Evolutionary conservation across 2,888 invertebrate genomes (phyloP).

Genomic region (Xestia c-nigrum): DNA sequence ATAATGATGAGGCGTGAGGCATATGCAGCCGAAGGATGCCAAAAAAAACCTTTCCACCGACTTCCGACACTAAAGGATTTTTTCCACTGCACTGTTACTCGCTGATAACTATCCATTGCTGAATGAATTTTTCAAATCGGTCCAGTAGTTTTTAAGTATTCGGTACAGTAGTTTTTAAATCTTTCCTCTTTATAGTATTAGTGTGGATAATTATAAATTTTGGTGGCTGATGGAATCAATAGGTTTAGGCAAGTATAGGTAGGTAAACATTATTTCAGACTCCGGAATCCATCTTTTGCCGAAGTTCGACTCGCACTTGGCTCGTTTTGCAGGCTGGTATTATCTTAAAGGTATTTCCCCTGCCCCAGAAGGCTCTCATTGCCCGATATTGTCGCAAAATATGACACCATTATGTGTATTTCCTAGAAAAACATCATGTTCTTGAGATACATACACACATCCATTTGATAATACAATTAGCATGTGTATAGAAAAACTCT

Average conservation of each 20-base stretch:
- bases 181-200: too few species aligned
- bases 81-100: too few species aligned
- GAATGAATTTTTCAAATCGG: too few species aligned
- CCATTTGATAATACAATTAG: conserved; percentile 14
- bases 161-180: too few species aligned
- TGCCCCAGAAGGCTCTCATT: conserved; percentile 2
- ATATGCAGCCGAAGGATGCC: not conserved
- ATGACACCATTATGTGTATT: not conserved
- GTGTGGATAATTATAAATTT: too few species aligned
- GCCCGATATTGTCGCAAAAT: conserved; percentile 4
- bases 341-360: not conserved
- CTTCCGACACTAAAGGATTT: too few species aligned
- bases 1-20: not conserved
- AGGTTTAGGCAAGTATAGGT: too few species aligned
- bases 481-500: conserved; percentile 7
- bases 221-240: too few species aligned
- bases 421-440: conserved; percentile 4
- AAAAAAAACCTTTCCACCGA: not conserved
- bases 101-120: too few species aligned
- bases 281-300: not conserved
- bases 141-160: too few species aligned
- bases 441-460: conserved; percentile 5
- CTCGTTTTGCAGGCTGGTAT: not conserved
- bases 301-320: not conserved
- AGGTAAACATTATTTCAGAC: not conserved